Evolutionary conservation across 2,797 vertebrate genomes (phyloP).

Genomic region (Malacoraja senta): DNA sequence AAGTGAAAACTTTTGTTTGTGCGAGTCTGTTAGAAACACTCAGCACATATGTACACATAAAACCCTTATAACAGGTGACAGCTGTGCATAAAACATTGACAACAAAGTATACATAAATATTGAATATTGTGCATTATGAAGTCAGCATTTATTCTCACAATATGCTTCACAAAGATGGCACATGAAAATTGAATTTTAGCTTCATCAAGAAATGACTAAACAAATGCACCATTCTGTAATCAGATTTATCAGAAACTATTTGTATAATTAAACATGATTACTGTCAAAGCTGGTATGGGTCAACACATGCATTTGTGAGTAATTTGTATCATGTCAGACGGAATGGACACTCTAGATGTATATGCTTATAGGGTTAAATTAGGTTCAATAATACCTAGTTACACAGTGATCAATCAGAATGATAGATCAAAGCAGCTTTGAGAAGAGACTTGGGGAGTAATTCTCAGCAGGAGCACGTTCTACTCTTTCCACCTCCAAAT

Average conservation of each 20-base stretch:
- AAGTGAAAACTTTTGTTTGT: neutral
- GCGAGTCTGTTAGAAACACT: neutral
- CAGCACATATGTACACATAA: neutral
- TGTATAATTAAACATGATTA: slow-evolving; percentile 96
- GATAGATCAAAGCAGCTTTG: slow-evolving; percentile 98
- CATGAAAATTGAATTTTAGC: slow-evolving; percentile 98
- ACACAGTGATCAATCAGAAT: slow-evolving; percentile 98
- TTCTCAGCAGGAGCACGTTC: slow-evolving; percentile 57
- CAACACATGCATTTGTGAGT: slow-evolving; percentile 96
- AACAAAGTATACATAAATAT: slow-evolving; percentile 41
- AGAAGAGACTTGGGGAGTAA: slow-evolving; percentile 66
- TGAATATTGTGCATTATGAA: slow-evolving; percentile 62
- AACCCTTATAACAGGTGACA: neutral
- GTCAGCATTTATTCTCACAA: slow-evolving; percentile 73
- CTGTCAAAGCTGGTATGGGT: slow-evolving; percentile 84
- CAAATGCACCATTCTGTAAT: slow-evolving; percentile 81
- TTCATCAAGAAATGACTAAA: slow-evolving; percentile 86
- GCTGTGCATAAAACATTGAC: neutral
- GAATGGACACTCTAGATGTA: slow-evolving; percentile 88
- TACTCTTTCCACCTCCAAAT: slow-evolving; percentile 53
- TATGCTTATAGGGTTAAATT: slow-evolving; percentile 94
- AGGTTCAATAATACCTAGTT: slow-evolving; percentile 95
- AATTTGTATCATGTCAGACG: slow-evolving; percentile 94
- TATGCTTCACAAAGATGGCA: slow-evolving; percentile 70
- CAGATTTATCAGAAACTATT: slow-evolving; percentile 96